Conservation (phyloP, 92 coral and sea anemone species). For the Montipora capitata region DNA sequence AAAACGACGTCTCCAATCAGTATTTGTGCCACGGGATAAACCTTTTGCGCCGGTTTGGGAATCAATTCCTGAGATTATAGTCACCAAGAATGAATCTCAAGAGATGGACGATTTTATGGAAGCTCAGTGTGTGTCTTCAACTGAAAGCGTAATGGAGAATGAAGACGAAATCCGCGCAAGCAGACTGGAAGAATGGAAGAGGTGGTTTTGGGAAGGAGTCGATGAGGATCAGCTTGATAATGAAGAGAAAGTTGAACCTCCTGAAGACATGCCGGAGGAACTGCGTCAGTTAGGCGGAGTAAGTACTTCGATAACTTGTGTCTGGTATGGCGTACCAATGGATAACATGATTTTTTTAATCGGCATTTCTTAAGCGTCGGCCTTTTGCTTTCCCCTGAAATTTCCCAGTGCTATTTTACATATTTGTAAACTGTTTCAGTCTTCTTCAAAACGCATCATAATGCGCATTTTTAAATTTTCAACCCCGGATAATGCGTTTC, state of each 20-base stretch:
- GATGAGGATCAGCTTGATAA: constrained; percentile 36
- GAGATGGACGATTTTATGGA: constrained; percentile 83
- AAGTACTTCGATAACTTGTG: neutral
- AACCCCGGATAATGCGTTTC: too few species aligned
- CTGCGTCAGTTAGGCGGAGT: constrained; percentile 49
- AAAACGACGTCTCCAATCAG: neutral
- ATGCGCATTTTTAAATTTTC: too few species aligned
- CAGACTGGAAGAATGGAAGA: constrained; percentile 77
- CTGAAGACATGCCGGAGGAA: constrained; percentile 43
- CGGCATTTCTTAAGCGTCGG: too few species aligned
- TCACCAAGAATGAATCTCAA: neutral
- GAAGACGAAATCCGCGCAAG: constrained; percentile 53
- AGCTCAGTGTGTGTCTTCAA: constrained; percentile 74
- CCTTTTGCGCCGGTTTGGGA: constrained; percentile 4
- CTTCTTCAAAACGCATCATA: too few species aligned
- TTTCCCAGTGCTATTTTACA: too few species aligned
- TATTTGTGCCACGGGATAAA: neutral
- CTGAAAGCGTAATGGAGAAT: constrained; percentile 76
- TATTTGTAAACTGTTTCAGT: too few species aligned
- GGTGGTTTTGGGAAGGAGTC: constrained; percentile 85
- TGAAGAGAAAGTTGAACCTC: constrained; percentile 29
- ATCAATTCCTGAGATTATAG: neutral
- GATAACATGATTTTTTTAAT: too few species aligned
- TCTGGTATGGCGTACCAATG: too few species aligned
- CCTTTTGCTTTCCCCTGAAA: too few species aligned